These are phyloP conservation scores for Hemaris fuciformis DNA, from an alignment of 2,888 invertebrate genomes.

Conservation along the genomic window DNA sequence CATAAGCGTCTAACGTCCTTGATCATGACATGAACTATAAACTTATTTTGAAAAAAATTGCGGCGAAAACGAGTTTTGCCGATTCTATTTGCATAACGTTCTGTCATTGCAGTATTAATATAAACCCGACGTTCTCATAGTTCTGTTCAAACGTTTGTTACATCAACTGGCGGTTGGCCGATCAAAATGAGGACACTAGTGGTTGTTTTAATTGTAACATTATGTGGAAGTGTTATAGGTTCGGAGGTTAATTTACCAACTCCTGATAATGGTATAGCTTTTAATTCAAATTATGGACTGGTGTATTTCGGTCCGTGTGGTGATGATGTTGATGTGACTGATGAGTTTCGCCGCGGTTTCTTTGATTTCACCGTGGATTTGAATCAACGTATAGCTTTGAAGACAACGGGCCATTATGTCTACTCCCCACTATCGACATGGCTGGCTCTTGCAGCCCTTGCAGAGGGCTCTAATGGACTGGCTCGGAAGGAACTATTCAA, in stretches of 20 bases:
- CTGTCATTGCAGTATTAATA: not conserved
- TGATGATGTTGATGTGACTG: not conserved
- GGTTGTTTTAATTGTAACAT: constrained; percentile 3
- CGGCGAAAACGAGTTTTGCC: not conserved
- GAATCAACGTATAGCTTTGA: not conserved
- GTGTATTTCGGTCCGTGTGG: not conserved
- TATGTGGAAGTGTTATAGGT: constrained; percentile 4
- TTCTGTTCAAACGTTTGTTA: constrained; percentile 1
- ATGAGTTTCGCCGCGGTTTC: constrained; percentile 7
- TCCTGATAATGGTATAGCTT: not conserved
- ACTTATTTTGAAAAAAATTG: not conserved
- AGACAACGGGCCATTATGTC: not conserved
- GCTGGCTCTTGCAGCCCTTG: constrained; percentile 11
- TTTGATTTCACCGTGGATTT: not conserved
- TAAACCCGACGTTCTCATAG: not conserved
- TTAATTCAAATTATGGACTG: not conserved
- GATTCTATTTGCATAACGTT: constrained; percentile 8
- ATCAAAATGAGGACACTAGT: constrained; percentile 7
- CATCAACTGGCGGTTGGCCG: not conserved
- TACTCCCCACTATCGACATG: constrained; percentile 9
- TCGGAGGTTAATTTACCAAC: not conserved
- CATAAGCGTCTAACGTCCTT: not conserved
- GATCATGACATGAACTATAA: not conserved
- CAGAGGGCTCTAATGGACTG: constrained; percentile 3
- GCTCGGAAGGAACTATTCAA: constrained; percentile 11